Conservation (phyloP, 1,140 invertebrate genomes). For the Drosophila seguyi region DNA sequence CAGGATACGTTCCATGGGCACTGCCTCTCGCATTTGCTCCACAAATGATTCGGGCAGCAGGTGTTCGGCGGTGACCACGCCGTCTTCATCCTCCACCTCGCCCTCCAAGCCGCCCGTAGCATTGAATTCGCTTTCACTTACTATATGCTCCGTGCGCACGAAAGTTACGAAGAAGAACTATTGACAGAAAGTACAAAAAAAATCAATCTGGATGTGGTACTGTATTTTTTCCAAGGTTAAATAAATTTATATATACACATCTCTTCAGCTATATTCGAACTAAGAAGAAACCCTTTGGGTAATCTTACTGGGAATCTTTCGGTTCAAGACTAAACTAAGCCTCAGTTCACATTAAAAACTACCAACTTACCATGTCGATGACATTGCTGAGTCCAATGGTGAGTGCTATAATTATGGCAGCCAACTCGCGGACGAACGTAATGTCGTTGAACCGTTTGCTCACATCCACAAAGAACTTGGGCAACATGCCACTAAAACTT, state of each 20-base stretch:
- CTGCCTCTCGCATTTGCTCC: constrained; percentile 73
- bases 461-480: constrained; percentile 85
- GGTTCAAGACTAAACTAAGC: neutral
- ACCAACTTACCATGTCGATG: constrained; percentile 86
- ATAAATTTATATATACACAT: no score
- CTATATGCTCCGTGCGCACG: constrained; percentile 79
- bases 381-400: constrained; percentile 87
- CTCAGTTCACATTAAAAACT: neutral
- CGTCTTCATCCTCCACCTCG: constrained; percentile 34
- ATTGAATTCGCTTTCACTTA: constrained; percentile 80
- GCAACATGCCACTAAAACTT: constrained; percentile 86
- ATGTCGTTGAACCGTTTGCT: constrained; percentile 87
- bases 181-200: constrained; percentile 8
- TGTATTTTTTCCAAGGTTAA: no score
- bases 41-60: constrained; percentile 74
- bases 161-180: constrained; percentile 81
- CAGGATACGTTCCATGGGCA: constrained; percentile 79
- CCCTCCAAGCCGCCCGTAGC: constrained; percentile 49
- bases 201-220: constrained; percentile 8
- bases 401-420: constrained; percentile 87
- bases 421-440: constrained; percentile 86
- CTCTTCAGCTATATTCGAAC: neutral
- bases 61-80: constrained; percentile 60
- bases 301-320: neutral
- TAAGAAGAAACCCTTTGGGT: neutral